Evolutionary conservation across 2,797 vertebrate genomes (phyloP), one percentile per base, ranked within the genome.

Genomic region (Pipistrellus nathusii): DNA sequence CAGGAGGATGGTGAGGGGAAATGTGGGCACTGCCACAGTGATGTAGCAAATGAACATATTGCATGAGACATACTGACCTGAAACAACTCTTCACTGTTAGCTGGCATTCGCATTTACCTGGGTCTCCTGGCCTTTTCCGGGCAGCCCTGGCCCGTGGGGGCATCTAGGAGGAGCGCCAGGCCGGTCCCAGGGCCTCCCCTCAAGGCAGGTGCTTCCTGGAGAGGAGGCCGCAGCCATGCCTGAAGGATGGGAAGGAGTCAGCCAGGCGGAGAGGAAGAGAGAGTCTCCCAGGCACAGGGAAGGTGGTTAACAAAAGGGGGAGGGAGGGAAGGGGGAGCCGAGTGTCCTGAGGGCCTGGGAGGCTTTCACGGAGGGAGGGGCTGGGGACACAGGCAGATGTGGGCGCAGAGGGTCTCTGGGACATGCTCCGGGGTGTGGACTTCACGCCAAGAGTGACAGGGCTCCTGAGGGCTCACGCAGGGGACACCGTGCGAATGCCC

Each of bases 181-280:
- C 8, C 18, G 2, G 62, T 20, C 23, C 55, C 41, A 35, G 68
- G 51, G 27, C 38, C 27, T 57, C 0, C 12, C 10, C 73, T 23
- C n/a, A 4, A 0, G 68, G n/a, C 6, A 41, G 72, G 68, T 1
- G 3, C 55, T 85, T 72, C 32, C 76, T 2, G 8, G 62, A 44
- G 72, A 27, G 0, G 2, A 59, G 27, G 53, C 30, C 0, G 0
- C 9, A 46, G 77, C 7, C 77, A 13, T 0, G 3, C 5, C 48
- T 30, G 48, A 62, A 32, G 35, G 46, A 25, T 0, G 1, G 1
- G 32, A 23, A 75, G 21, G 71, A 21, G n/a, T 51, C 27, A 8
- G 18, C 25, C 13, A 21, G 38, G 35, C 32, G 51, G 69, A 44
- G 64, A 48, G 69, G 64, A 15, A 64, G 57, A 0, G 46, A 17